Evolutionary conservation across 2,797 vertebrate genomes (phyloP), one percentile per base, ranked within the genome.

Genomic region (Gadopsis marmoratus): DNA sequence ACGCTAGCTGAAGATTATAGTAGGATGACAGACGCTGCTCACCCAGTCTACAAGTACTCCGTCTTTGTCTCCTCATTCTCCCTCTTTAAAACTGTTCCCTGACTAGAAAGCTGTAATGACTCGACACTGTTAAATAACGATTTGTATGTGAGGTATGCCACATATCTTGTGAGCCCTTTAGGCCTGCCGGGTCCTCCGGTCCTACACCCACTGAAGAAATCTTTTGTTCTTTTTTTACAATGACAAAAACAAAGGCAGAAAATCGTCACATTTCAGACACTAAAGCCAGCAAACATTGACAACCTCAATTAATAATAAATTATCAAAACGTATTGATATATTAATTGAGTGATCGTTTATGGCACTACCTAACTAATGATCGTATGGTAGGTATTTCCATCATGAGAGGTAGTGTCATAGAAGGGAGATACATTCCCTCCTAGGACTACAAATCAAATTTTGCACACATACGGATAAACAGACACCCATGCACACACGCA

Each of bases 161-260:
- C 72, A 37, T 56, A 39, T 81, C 74, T 69, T 33, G 39, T 26
- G 35, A 47, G 47, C 26, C 26, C 39, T 55, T 74, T 74, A 48
- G 58, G 17, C 48, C 76, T 17, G 3, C 41, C 0, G 59, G 17
- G 26, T 56, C 79, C 81, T 88, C 87, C 83, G 17, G 26, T 56
- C 79, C 81, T 88, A 86, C 83, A 61, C 89, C 84, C 86, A 31
- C 41, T 43, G 4, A 59, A 91, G 72, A 55, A 89, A 88, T 86
- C 70, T 53, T 26, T 31, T 7, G 51, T 81, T 54, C 14, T 54
- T 12, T 54, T 26, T 54, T 12, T 23, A 12, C 21, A 26, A 39
- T 41, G 35, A 21, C 17, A 8, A 4, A 10, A 43, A 47, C 14
- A 11, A 2, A 41, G 35, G 45, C 16, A 7, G 4, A 9, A 48